Conservation (phyloP, 2,888 invertebrate species). For the Branchellion lobata region DNA sequence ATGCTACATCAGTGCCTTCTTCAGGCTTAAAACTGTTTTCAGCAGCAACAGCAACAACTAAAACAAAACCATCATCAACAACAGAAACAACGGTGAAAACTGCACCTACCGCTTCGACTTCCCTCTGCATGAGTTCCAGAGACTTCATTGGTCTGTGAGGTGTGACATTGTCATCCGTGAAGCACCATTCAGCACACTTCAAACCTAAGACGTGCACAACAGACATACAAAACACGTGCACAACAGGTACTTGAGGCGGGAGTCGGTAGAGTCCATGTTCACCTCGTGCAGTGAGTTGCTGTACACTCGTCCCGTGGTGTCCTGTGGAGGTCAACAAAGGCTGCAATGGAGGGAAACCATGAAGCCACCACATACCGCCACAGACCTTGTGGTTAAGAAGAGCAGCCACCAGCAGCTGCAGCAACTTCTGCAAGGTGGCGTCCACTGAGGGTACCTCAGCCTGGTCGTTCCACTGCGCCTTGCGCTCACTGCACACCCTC, state of each 20-base stretch:
- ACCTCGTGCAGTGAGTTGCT: background rate
- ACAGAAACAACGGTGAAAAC: background rate
- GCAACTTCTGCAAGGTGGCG: slow-evolving; percentile 83
- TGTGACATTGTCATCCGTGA: too few relatives aligned
- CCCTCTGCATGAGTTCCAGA: background rate
- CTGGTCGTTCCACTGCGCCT: slow-evolving; percentile 73
- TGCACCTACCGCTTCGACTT: background rate
- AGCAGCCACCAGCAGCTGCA: slow-evolving; percentile 85
- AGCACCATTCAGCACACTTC: too few relatives aligned
- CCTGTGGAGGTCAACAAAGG: background rate
- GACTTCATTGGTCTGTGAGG: background rate
- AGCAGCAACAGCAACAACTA: too few relatives aligned
- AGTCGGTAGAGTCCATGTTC: background rate
- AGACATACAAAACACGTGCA: too few relatives aligned
- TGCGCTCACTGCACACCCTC: slow-evolving; percentile 83
- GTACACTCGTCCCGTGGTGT: background rate
- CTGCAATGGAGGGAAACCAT: too few relatives aligned
- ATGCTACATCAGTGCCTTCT: background rate
- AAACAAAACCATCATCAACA: too few relatives aligned
- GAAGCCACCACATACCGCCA: too few relatives aligned
- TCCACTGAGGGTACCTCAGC: slow-evolving; percentile 80
- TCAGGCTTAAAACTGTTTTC: too few relatives aligned
- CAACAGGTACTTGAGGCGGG: too few relatives aligned
- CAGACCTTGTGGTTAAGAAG: slow-evolving; percentile 83
- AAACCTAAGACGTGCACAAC: too few relatives aligned